Evolutionary conservation across 2,797 vertebrate genomes (phyloP), one percentile per base, ranked within the genome.

Genomic region (Chelon labrosus): DNA sequence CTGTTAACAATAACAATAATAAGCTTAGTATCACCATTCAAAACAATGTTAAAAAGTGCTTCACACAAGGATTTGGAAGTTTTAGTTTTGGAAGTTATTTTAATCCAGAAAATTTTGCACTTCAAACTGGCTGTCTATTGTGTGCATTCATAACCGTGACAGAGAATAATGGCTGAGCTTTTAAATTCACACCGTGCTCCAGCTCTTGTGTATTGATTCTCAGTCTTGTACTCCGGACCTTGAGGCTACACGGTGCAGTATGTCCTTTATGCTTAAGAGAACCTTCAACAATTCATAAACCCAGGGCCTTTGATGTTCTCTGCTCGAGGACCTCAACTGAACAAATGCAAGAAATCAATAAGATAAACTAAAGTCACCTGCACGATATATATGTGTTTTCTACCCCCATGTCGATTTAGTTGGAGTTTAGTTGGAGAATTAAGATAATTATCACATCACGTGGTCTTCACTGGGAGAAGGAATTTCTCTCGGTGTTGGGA

Each of bases 251-350:
- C 59, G 56, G 55, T 51, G 57, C 62, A 59, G 52, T 22, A 41
- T 58, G 59, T 57, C 50, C 47, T 37, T 55, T 42, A 70, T 60
- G 81, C 68, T 55, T 72, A 44, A 82, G 66, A 72, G 31, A 41
- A 52, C 39, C 41, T 70, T 84, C 68, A 73, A 47, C 64, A 70
- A 53, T 62, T 65, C 81, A 80, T 79, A 79, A 71, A 72, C 46
- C 51, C 31, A 16, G 7, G 25, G 39, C 53, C 78, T 91, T 90
- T 88, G 89, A 90, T 88, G 82, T 87, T 80, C 22, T 22, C 52
- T 41, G 42, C 50, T 27, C 58, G n/a, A 55, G 25, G 37, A 47
- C 13, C 57, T 82, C 39, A 5, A 62, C 70, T 70, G 42, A 67
- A 70, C 44, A 31, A 31, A 31, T 3, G 5, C 31, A 31, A 31